Evolutionary conservation across 2,113 vertebrate genomes (phyloP).

Genomic region (Phalacrocorax brasilianus): DNA sequence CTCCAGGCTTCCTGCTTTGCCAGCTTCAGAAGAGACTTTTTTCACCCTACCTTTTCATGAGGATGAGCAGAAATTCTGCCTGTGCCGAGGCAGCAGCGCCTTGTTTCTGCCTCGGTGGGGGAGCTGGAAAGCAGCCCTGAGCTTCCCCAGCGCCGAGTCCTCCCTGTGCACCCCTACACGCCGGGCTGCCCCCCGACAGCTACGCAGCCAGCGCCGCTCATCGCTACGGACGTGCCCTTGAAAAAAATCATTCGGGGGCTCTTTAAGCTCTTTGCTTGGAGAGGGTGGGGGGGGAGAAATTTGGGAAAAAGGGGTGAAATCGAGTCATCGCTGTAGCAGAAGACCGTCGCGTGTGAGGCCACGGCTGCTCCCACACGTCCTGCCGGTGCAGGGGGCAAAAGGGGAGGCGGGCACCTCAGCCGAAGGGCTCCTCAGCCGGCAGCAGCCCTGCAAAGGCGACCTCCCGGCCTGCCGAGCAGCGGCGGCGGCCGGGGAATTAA

Average conservation of each 20-base stretch:
- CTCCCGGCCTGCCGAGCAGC: accelerated
- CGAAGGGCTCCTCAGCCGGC: neutral
- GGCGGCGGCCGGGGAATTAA: neutral
- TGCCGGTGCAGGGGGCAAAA: neutral
- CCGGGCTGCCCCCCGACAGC: neutral
- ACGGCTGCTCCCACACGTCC: neutral
- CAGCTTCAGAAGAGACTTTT: slow-evolving; percentile 69
- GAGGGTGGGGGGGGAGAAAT: neutral
- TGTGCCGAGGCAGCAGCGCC: slow-evolving; percentile 4
- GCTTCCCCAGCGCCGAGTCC: neutral
- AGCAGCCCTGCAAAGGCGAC: neutral
- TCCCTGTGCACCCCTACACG: accelerated
- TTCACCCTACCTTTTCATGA: slow-evolving; percentile 12
- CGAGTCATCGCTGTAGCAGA: neutral
- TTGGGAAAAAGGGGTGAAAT: neutral
- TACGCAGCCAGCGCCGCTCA: accelerated
- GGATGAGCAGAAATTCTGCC: slow-evolving; percentile 23
- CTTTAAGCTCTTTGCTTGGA: neutral
- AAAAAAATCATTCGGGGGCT: neutral
- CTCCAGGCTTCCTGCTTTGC: slow-evolving; percentile 73
- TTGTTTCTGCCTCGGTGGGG: neutral
- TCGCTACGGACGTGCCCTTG: accelerated
- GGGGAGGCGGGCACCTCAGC: neutral
- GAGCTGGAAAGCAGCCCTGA: neutral
- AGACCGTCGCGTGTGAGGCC: neutral